Evolutionary conservation across 2,113 vertebrate species (phyloP).

Genomic region (Ceuthmochares aereus): DNA sequence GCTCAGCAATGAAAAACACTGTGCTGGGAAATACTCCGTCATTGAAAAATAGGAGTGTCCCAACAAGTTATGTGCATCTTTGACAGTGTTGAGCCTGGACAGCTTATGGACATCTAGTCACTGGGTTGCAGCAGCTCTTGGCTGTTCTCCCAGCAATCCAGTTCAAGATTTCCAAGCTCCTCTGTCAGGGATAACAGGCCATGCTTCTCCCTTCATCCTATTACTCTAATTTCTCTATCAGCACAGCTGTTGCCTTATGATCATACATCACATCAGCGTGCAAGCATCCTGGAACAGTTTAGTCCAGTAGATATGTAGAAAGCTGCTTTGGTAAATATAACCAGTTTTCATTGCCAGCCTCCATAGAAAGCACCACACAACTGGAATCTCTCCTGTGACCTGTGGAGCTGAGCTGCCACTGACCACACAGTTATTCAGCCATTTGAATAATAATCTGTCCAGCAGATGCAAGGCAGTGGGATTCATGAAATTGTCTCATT

Average conservation of each 20-base stretch:
- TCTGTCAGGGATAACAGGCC: neutral
- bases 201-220: neutral
- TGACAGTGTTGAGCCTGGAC: neutral
- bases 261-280: neutral
- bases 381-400: neutral
- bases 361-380: neutral
- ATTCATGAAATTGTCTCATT: neutral
- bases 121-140: neutral
- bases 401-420: neutral
- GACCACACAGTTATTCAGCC: neutral
- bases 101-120: neutral
- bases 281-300: neutral
- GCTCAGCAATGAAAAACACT: neutral
- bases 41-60: neutral
- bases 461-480: neutral
- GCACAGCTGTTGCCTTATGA: neutral
- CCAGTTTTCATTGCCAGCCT: neutral
- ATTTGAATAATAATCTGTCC: neutral
- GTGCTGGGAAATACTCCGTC: neutral
- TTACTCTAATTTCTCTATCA: neutral
- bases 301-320: neutral
- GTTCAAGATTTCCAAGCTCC: neutral
- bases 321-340: slow-evolving; percentile 8
- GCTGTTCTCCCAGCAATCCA: neutral
- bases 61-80: neutral